A percentile compares a stretch with the other conserved stretches of the same genome.
phyloP scores from a whole-genome alignment of 2,113 vertebrate genomes.

The Craseonycteris thonglongyai region DNA sequence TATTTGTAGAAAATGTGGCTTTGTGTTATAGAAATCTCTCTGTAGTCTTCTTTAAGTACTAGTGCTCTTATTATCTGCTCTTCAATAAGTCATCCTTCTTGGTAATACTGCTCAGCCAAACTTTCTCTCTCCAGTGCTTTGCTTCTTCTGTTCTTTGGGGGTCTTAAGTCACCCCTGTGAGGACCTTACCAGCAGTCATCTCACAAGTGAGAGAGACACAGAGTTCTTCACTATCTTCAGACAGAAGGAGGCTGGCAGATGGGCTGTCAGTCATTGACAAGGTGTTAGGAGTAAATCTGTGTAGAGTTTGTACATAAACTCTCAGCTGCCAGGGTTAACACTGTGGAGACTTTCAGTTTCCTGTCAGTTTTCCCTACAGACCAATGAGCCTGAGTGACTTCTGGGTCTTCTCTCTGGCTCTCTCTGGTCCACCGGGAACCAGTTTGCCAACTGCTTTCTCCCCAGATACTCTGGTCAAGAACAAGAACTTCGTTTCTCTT shows the following conservation, averaged over 20 bases:
- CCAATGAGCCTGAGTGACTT: neutral
- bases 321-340: neutral
- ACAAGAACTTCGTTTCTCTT: neutral
- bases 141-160: neutral
- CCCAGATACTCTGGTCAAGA: neutral
- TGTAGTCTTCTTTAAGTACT: neutral
- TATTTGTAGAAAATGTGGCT: neutral
- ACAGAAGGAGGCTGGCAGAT: neutral
- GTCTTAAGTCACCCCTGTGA: neutral
- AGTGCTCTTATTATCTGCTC: neutral
- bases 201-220: neutral
- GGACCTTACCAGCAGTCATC: neutral
- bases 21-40: neutral
- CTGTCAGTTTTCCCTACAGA: neutral
- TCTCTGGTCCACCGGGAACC: neutral
- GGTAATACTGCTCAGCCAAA: neutral
- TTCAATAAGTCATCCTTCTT: accelerated
- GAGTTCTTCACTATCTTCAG: neutral
- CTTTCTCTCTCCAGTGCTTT: neutral
- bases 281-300: neutral
- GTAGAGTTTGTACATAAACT: neutral
- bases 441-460: neutral
- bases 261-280: neutral
- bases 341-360: neutral
- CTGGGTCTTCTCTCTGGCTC: neutral